phyloP scores from a whole-genome alignment of 2,113 vertebrate species.

The Chrysochloris asiatica region DNA sequence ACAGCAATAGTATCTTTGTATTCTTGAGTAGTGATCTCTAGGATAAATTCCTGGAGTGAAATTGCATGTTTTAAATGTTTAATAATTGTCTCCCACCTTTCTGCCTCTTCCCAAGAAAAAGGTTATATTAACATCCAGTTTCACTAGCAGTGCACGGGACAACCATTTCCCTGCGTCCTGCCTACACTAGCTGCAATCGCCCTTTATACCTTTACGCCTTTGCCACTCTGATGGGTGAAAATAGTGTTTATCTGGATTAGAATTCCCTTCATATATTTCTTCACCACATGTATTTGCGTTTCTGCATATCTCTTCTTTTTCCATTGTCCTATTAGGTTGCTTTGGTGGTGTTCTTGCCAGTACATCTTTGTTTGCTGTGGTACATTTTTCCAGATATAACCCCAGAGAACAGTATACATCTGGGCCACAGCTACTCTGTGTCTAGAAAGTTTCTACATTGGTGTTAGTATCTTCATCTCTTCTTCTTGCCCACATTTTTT shows the following conservation, averaged over 20 bases:
- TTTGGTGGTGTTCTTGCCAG: neutral
- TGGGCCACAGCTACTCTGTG: slow-evolving; percentile 9
- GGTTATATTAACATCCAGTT: neutral
- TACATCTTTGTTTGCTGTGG: slow-evolving; percentile 2
- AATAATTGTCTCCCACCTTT: neutral
- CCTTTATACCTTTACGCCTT: neutral
- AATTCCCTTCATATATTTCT: slow-evolving; percentile 29
- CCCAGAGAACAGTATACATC: slow-evolving; percentile 27
- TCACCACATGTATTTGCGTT: neutral
- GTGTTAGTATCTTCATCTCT: neutral
- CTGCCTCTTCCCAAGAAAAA: neutral
- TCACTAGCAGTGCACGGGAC: neutral
- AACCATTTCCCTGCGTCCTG: neutral
- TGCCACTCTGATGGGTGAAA: neutral
- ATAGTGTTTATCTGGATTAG: neutral
- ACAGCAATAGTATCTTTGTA: neutral
- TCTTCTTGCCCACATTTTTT: slow-evolving; percentile 4
- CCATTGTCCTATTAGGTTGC: neutral
- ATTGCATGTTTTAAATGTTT: slow-evolving; percentile 8
- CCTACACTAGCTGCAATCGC: neutral
- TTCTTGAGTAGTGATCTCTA: neutral
- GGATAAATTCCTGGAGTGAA: slow-evolving; percentile 15
- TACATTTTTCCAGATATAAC: slow-evolving; percentile 1
- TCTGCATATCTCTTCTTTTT: neutral
- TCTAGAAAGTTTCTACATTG: slow-evolving; percentile 2